Evolutionary conservation across 2,797 vertebrate species (phyloP).

Genomic region (Periophthalmus magnuspinnatus): DNA sequence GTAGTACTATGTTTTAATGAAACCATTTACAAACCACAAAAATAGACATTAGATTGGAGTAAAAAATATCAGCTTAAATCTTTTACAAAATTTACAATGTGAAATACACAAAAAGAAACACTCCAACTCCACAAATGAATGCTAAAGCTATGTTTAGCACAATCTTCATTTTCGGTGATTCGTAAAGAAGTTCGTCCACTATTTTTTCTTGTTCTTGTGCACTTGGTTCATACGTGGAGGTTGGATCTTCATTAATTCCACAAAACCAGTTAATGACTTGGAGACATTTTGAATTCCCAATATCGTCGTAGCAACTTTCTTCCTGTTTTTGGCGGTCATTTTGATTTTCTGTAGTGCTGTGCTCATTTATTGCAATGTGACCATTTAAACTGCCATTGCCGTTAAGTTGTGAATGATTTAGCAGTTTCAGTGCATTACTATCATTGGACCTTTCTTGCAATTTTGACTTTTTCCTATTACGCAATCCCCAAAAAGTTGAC

Average conservation of each 20-base stretch:
- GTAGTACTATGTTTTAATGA: no score
- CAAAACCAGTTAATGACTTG: slow-evolving; percentile 38
- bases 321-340: slow-evolving; percentile 13
- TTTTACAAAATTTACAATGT: slow-evolving; percentile 36
- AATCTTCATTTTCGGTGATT: slow-evolving; percentile 38
- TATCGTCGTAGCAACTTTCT: slow-evolving; percentile 10
- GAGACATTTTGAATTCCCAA: slow-evolving; percentile 14
- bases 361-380: not conserved
- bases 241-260: slow-evolving; percentile 20
- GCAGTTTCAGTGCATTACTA: slow-evolving; percentile 11
- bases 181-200: slow-evolving; percentile 50
- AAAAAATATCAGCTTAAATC: not conserved
- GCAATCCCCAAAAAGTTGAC: slow-evolving; percentile 88
- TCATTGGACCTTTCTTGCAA: not conserved
- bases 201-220: slow-evolving; percentile 40
- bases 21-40: not conserved
- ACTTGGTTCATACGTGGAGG: slow-evolving; percentile 14
- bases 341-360: slow-evolving; percentile 2
- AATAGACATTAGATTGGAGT: not conserved
- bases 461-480: slow-evolving; percentile 29
- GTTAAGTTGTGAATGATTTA: slow-evolving; percentile 10
- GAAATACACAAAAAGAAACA: slow-evolving; percentile 64
- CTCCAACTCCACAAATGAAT: slow-evolving; percentile 33
- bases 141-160: slow-evolving; percentile 44
- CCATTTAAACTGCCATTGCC: slow-evolving; percentile 4